phyloP scores from a whole-genome alignment of 2,113 vertebrate species.

The Microcebus lehilahytsara region DNA sequence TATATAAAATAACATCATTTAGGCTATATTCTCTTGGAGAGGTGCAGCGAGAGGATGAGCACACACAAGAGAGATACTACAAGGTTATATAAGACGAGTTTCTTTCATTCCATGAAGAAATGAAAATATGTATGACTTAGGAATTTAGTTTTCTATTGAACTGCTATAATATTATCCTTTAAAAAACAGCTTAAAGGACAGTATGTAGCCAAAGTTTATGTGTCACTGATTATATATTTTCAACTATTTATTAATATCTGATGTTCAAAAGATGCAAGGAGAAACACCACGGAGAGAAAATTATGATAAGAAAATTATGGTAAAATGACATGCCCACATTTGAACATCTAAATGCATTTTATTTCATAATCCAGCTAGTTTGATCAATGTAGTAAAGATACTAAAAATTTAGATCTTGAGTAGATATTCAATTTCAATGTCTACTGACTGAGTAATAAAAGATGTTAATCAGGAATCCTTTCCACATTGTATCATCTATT shows the following conservation, averaged over 20 bases:
- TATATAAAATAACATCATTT: background rate
- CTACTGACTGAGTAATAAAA: background rate
- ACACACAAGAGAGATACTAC: background rate
- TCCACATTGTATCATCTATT: background rate
- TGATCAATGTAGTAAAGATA: background rate
- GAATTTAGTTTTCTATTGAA: background rate
- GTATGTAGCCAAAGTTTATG: background rate
- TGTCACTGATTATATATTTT: background rate
- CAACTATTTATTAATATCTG: background rate
- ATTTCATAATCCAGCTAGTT: background rate
- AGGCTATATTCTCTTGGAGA: background rate
- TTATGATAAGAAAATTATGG: background rate
- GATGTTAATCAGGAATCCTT: background rate
- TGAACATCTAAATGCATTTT: background rate
- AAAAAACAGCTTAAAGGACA: background rate
- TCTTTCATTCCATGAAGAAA: background rate
- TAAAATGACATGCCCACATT: background rate
- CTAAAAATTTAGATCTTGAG: background rate
- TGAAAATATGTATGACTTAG: background rate
- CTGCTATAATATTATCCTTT: background rate
- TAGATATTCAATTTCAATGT: background rate
- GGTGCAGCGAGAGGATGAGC: background rate
- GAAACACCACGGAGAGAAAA: background rate
- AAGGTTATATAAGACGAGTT: background rate
- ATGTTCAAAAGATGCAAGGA: background rate